These are phyloP conservation scores for Colossoma macropomum DNA, from an alignment of 2,113 vertebrate genomes.

Conservation along the genomic window DNA sequence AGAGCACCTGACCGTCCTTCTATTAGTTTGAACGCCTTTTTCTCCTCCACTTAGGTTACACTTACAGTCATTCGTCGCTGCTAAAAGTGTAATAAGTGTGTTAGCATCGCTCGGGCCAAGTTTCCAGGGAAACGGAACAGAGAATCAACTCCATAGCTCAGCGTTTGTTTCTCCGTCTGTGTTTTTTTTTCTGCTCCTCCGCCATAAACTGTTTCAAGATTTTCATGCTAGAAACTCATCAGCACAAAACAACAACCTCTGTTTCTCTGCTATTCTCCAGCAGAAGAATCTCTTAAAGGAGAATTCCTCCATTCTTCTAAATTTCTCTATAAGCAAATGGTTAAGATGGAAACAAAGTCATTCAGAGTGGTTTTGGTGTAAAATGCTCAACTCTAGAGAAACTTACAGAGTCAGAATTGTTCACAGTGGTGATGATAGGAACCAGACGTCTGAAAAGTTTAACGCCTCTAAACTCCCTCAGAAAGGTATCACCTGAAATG, in stretches of 20 bases:
- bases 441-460: no score
- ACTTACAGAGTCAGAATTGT: no score
- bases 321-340: no score
- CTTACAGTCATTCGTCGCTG: slow-evolving; percentile 33
- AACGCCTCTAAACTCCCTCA: no score
- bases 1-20: slow-evolving; percentile 14
- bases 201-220: not conserved
- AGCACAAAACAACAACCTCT: not conserved
- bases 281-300: no score
- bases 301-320: no score
- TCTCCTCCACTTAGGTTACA: slow-evolving; percentile 28
- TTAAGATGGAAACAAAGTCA: no score
- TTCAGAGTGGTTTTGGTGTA: no score
- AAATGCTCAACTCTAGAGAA: no score
- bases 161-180: not conserved
- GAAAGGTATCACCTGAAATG: no score
- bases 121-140: slow-evolving; percentile 56
- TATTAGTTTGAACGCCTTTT: slow-evolving; percentile 31
- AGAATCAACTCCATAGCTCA: slow-evolving; percentile 42
- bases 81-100: slow-evolving; percentile 31
- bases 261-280: not conserved
- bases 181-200: not conserved
- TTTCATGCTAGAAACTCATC: not conserved
- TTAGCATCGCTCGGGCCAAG: slow-evolving; percentile 43
- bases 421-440: no score